phyloP scores from a whole-genome alignment of 1,140 invertebrate species.

The Tetramorium parvispinum region DNA sequence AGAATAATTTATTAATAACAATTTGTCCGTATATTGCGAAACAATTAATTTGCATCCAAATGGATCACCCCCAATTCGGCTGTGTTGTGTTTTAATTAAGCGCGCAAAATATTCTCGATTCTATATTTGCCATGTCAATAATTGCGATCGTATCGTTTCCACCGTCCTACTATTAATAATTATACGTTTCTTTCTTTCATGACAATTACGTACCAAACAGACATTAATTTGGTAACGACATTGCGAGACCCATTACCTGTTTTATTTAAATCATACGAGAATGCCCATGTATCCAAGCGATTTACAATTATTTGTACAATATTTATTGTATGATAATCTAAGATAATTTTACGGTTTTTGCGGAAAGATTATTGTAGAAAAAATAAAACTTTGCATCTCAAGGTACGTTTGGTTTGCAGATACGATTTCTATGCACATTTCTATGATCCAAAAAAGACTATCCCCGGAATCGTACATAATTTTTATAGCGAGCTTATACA shows the following conservation, averaged over 20 bases:
- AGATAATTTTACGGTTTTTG: conserved; percentile 1
- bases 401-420: background rate
- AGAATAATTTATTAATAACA: conserved; percentile 63
- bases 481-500: conserved; percentile 36
- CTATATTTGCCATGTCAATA: conserved; percentile 60
- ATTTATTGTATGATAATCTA: background rate
- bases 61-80: conserved; percentile 48
- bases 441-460: conserved; percentile 8
- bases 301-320: conserved; percentile 1
- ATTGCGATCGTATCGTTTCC: conserved; percentile 56
- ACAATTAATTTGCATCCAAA: conserved; percentile 61
- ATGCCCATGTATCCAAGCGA: background rate
- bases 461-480: conserved; percentile 46
- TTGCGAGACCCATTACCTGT: background rate
- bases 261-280: conserved; percentile 42
- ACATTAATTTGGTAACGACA: conserved; percentile 34
- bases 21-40: conserved; percentile 60
- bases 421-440: background rate
- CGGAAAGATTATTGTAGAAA: background rate
- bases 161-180: conserved; percentile 50
- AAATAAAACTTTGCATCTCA: background rate
- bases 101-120: conserved; percentile 58
- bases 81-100: conserved; percentile 61
- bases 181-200: conserved; percentile 35
- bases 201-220: conserved; percentile 32